Percentiles rank a stretch among this genome's conserved stretches.
These are phyloP conservation scores for Cheilosia pagana DNA, from an alignment of 2,888 invertebrate genomes.

Conservation along the genomic window DNA sequence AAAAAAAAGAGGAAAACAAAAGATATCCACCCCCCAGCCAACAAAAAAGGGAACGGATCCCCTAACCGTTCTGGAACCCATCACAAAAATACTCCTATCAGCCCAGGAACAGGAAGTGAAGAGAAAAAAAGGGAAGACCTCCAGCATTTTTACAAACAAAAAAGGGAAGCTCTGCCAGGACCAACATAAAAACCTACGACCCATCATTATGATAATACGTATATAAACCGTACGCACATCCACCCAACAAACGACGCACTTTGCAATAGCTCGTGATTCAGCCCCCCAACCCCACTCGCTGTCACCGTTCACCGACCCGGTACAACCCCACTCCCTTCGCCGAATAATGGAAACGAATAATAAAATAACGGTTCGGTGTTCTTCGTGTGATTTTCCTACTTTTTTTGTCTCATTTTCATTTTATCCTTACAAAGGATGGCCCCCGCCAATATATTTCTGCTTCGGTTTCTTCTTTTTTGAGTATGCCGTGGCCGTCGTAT, in stretches of 20 bases:
- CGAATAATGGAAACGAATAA: constrained; percentile 72
- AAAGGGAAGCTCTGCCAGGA: constrained; percentile 35
- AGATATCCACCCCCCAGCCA: constrained; percentile 32
- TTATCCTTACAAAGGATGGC: constrained; percentile 39
- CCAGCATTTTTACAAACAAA: constrained; percentile 42
- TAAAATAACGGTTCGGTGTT: constrained; percentile 57
- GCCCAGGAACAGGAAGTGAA: neutral
- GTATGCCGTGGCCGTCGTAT: constrained; percentile 12
- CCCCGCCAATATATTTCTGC: constrained; percentile 16
- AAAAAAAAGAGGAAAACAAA: constrained; percentile 25
- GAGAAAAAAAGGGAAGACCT: constrained; percentile 22
- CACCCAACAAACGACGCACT: constrained; percentile 64
- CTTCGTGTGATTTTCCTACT: neutral
- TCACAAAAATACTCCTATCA: constrained; percentile 35
- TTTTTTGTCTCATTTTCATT: constrained; percentile 19
- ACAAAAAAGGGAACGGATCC: constrained; percentile 15
- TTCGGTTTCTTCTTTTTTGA: constrained; percentile 16
- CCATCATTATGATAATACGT: constrained; percentile 73
- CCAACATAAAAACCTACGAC: constrained; percentile 68
- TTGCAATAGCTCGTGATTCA: constrained; percentile 67
- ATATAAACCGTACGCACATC: constrained; percentile 66
- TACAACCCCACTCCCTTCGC: constrained; percentile 19
- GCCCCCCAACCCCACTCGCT: constrained; percentile 40
- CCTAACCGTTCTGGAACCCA: constrained; percentile 26
- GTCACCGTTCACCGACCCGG: constrained; percentile 55